These are phyloP conservation scores for Dipodomys merriami DNA, from an alignment of 2,113 vertebrate genomes.

Conservation along the genomic window DNA sequence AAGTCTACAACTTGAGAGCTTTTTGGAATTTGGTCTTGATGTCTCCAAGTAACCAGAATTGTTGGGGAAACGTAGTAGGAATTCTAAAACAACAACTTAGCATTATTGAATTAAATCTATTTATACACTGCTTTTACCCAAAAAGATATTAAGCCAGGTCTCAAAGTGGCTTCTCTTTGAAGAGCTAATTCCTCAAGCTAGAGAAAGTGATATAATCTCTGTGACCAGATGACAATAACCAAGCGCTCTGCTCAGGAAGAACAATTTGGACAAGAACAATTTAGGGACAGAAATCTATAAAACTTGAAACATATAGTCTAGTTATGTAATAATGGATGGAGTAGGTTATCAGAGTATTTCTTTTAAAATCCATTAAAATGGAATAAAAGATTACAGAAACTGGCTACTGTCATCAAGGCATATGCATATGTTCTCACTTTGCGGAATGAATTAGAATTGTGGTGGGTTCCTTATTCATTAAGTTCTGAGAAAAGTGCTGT, in stretches of 20 bases:
- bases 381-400: not conserved
- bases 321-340: not conserved
- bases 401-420: too few relatives aligned
- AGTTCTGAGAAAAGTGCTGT: not conserved
- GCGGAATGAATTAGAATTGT: not conserved
- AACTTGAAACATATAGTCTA: not conserved
- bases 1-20: conserved; percentile 6
- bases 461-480: not conserved
- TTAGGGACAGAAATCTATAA: not conserved
- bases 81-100: not conserved
- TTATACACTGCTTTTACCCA: conserved; percentile 39
- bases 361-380: not conserved
- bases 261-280: not conserved
- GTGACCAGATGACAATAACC: not conserved
- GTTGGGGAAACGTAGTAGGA: not conserved
- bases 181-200: conserved; percentile 4
- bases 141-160: not conserved
- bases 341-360: not conserved
- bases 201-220: conserved; percentile 10
- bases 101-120: conserved; percentile 36
- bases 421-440: not conserved
- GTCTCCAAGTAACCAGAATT: conserved; percentile 32
- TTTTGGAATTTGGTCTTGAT: conserved; percentile 25
- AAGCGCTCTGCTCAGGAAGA: not conserved
- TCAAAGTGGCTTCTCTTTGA: conserved; percentile 39